These are phyloP conservation scores for Lamproptera curius DNA, from an alignment of 2,888 invertebrate species.

Conservation along the genomic window DNA sequence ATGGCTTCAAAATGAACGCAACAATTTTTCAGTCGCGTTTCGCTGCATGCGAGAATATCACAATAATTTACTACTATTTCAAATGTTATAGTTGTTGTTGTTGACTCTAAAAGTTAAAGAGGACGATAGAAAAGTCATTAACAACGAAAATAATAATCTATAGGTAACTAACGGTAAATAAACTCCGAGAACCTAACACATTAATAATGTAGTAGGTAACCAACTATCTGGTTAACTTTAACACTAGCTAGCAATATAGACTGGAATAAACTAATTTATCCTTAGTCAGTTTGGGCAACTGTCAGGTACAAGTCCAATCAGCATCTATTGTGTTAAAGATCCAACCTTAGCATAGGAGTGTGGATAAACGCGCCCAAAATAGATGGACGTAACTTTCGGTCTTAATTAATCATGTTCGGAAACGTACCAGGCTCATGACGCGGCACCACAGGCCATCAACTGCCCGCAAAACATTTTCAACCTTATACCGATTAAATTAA, in stretches of 20 bases:
- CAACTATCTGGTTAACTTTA: too few relatives aligned
- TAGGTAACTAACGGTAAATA: too few relatives aligned
- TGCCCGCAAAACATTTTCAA: neutral
- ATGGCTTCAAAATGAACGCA: neutral
- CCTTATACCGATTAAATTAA: neutral
- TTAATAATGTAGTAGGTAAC: too few relatives aligned
- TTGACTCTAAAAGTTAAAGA: neutral
- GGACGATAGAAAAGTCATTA: too few relatives aligned
- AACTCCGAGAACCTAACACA: too few relatives aligned
- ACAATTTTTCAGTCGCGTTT: neutral
- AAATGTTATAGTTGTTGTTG: too few relatives aligned
- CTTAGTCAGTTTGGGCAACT: too few relatives aligned
- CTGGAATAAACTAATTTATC: too few relatives aligned
- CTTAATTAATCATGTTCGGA: constrained; percentile 13
- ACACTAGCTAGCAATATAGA: too few relatives aligned
- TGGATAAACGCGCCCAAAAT: constrained; percentile 1
- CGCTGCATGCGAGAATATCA: too few relatives aligned
- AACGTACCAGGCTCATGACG: neutral
- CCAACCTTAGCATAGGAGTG: neutral
- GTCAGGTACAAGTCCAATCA: neutral
- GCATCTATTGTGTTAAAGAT: neutral
- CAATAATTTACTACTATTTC: too few relatives aligned
- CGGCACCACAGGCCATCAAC: neutral
- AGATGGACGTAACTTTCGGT: constrained; percentile 6
- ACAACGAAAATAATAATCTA: too few relatives aligned